Evolutionary conservation across 2,113 vertebrate genomes (phyloP).

Genomic region (Corvus hawaiiensis): DNA sequence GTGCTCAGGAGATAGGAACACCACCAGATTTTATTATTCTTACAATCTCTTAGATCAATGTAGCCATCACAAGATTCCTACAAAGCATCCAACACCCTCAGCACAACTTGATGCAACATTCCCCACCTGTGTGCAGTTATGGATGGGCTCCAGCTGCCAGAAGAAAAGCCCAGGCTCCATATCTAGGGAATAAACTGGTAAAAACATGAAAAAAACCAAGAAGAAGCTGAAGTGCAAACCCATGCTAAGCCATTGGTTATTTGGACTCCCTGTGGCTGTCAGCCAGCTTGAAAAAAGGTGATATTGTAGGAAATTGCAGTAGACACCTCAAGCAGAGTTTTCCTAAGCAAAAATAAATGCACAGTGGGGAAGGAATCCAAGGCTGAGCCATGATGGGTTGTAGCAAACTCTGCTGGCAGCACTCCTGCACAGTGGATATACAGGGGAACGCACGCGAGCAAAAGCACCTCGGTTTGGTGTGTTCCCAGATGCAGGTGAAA

Average conservation of each 20-base stretch:
- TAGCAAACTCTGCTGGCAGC: neutral
- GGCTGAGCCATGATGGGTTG: rapidly evolving
- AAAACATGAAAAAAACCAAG: neutral
- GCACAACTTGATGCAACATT: neutral
- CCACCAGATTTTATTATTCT: neutral
- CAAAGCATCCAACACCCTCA: neutral
- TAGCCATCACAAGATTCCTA: neutral
- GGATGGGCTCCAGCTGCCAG: neutral
- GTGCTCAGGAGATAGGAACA: neutral
- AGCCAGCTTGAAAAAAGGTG: neutral
- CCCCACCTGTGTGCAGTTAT: neutral
- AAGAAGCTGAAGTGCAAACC: neutral
- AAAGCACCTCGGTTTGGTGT: neutral
- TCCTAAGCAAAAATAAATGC: neutral
- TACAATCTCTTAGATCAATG: neutral
- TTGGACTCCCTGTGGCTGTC: neutral
- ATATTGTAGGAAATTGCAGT: neutral
- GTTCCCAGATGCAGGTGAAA: neutral
- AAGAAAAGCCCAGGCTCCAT: neutral
- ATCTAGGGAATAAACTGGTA: neutral
- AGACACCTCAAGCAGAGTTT: neutral
- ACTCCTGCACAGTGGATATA: neutral
- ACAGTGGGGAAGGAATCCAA: neutral
- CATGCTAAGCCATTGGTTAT: neutral
- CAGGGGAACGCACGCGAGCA: neutral